Conservation (phyloP, 2,888 invertebrate genomes). For the Drosophila suboccidentalis region DNA sequence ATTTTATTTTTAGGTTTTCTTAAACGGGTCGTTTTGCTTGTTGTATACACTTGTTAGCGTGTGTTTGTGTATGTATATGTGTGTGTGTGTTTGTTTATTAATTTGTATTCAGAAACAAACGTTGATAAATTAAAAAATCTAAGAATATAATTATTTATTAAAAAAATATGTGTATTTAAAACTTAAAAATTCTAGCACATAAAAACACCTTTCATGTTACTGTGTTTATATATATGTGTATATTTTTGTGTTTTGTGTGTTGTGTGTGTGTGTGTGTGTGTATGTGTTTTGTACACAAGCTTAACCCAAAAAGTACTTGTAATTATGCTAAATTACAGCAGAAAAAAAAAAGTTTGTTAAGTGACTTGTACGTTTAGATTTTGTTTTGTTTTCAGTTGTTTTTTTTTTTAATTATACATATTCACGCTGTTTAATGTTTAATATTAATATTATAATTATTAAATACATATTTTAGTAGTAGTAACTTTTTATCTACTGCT, state of each 20-base stretch:
- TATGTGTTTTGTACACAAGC: slow-evolving; percentile 38
- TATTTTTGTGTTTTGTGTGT: slow-evolving; percentile 5
- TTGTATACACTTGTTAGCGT: slow-evolving; percentile 41
- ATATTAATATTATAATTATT: slow-evolving; percentile 59
- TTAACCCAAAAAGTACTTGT: slow-evolving; percentile 31
- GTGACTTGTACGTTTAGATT: slow-evolving; percentile 38
- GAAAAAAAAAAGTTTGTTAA: slow-evolving; percentile 50
- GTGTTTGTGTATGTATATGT: slow-evolving; percentile 19
- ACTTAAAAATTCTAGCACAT: slow-evolving; percentile 15
- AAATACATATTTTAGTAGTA: slow-evolving; percentile 61
- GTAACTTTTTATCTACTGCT: slow-evolving; percentile 54
- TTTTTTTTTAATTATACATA: slow-evolving; percentile 45
- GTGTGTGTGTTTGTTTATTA: slow-evolving; percentile 13
- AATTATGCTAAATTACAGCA: slow-evolving; percentile 63
- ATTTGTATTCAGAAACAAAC: slow-evolving; percentile 12
- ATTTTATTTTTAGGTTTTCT: slow-evolving; percentile 53
- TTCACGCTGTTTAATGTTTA: slow-evolving; percentile 25
- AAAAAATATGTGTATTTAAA: slow-evolving; percentile 11
- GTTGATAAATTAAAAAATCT: slow-evolving; percentile 10
- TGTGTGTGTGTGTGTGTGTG: slow-evolving; percentile 3
- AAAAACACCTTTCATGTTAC: slow-evolving; percentile 2
- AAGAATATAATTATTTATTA: slow-evolving; percentile 3
- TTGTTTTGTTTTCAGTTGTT: slow-evolving; percentile 2
- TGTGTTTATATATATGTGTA: background rate
- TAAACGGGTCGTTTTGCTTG: slow-evolving; percentile 48